Evolutionary conservation across 2,888 invertebrate genomes (phyloP), one percentile per base, ranked within the genome.

Genomic region (Nomada lathburiana): DNA sequence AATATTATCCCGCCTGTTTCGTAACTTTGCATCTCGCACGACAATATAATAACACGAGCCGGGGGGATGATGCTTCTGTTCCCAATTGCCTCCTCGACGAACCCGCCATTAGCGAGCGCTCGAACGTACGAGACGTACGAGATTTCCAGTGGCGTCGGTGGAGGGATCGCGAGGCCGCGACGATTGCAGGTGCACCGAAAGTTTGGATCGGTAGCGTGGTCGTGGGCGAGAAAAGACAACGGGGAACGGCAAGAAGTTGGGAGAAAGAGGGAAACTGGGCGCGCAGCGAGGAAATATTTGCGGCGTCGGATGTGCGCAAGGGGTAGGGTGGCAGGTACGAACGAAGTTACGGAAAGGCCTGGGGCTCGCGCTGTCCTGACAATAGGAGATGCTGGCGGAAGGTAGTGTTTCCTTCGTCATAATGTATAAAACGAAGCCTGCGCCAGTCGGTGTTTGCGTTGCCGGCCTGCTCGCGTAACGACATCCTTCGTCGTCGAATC

Each of bases 281-380:
- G 62, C 20, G 26, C 55, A 47, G 47, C 55, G 68, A 52, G 76
- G 69, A 73, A 76, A 76, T 73, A 57, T 23, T n/a, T n/a, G 42
- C 29, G 44, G 73, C 5, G 68, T 70, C 55, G 65, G 57, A 55
- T 52, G 69, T 16, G 4, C 29, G 26, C 16, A 47, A 63, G 18
- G 69, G 63, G 20, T 23, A 36, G 65, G 10, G 59, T 2, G 59
- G 50, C 44, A 76, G 72, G 81, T 63, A 85, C 74, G 83, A 87
- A 83, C 78, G 70, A 88, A 88, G 87, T 88, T 88, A 88, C 83
- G 79, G 88, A 83, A 86, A 76, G 67, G 82, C 83, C 83, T 74
- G 73, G 77, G 88, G 86, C 64, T 36, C 42, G 73, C 72, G 73
- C 65, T 75, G 74, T 63, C 68, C 81, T 47, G 80, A 75, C 82